Evolutionary conservation across 2,797 vertebrate species (phyloP).

Genomic region (Thunnus albacares): DNA sequence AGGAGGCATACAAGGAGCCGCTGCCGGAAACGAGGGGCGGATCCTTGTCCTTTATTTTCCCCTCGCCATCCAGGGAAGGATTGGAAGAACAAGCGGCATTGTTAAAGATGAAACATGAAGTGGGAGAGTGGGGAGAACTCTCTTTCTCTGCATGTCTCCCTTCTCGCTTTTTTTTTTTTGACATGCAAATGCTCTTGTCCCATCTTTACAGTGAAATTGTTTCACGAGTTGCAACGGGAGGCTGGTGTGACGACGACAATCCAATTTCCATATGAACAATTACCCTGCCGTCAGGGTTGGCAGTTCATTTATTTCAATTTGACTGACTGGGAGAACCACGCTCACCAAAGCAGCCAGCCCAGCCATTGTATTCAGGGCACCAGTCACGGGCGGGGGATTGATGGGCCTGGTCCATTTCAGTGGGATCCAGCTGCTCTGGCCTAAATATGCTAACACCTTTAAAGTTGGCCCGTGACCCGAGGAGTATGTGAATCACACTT

Average conservation of each 20-base stretch:
- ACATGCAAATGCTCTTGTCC: conserved; percentile 60
- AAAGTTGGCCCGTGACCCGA: conserved; percentile 66
- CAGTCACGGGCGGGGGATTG: conserved; percentile 50
- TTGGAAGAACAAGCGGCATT: conserved; percentile 54
- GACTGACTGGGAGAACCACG: conserved; percentile 79
- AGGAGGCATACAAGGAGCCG: conserved; percentile 44
- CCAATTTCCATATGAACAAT: conserved; percentile 89
- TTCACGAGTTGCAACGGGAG: conserved; percentile 72
- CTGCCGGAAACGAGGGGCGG: conserved; percentile 53
- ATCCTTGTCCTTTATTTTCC: conserved; percentile 50
- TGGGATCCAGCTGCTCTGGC: conserved; percentile 74
- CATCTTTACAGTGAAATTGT: conserved; percentile 67
- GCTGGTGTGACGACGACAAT: conserved; percentile 79
- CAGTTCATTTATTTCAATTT: conserved; percentile 90
- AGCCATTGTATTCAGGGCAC: conserved; percentile 75
- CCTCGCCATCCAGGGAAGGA: conserved; percentile 24
- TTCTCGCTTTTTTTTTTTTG: conserved; percentile 45
- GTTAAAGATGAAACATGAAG: conserved; percentile 70
- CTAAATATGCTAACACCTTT: conserved; percentile 75
- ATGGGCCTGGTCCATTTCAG: conserved; percentile 61
- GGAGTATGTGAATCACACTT: conserved; percentile 44
- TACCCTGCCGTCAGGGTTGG: conserved; percentile 83
- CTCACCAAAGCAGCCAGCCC: conserved; percentile 67
- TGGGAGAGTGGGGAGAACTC: conserved; percentile 55
- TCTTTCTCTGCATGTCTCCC: conserved; percentile 56